phyloP scores from a whole-genome alignment of 2,888 invertebrate genomes.

The Hirtodrosophila trivittata region DNA sequence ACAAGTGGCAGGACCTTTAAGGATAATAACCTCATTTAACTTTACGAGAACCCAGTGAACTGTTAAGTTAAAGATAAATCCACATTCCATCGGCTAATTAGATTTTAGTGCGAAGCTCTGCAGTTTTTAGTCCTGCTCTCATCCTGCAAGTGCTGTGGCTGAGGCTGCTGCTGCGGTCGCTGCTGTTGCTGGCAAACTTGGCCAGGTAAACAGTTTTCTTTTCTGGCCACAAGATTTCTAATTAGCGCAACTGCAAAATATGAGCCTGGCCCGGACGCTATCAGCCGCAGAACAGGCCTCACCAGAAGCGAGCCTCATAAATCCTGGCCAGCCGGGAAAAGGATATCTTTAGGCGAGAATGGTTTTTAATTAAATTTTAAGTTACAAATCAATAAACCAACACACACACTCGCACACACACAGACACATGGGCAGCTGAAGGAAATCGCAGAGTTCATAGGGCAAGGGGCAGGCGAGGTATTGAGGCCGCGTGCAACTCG shows the following conservation, averaged over 20 bases:
- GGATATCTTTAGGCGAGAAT: constrained; percentile 16
- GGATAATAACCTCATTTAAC: neutral
- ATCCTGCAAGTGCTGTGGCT: neutral
- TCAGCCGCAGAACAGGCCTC: constrained; percentile 32
- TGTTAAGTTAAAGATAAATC: constrained; percentile 59
- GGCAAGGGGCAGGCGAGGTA: constrained; percentile 16
- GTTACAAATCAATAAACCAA: constrained; percentile 79
- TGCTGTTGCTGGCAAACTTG: constrained; percentile 5
- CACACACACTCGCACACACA: constrained; percentile 23
- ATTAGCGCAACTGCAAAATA: constrained; percentile 69
- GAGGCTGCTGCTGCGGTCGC: neutral
- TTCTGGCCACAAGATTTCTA: constrained; percentile 58
- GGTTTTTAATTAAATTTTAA: constrained; percentile 76
- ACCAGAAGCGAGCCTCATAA: constrained; percentile 53
- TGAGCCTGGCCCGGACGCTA: constrained; percentile 47
- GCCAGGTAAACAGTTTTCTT: constrained; percentile 59
- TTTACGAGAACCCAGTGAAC: constrained; percentile 25
- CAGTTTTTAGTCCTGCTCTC: constrained; percentile 43
- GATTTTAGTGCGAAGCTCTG: constrained; percentile 61
- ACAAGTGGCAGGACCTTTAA: constrained; percentile 5
- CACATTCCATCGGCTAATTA: constrained; percentile 48
- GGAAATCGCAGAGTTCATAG: constrained; percentile 19
- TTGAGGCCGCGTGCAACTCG: constrained; percentile 65
- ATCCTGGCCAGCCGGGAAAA: constrained; percentile 30
- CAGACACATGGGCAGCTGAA: constrained; percentile 48